Evolutionary conservation across 2,888 invertebrate genomes (phyloP), one percentile per base, ranked within the genome.

Genomic region (Pyrrhia umbra): DNA sequence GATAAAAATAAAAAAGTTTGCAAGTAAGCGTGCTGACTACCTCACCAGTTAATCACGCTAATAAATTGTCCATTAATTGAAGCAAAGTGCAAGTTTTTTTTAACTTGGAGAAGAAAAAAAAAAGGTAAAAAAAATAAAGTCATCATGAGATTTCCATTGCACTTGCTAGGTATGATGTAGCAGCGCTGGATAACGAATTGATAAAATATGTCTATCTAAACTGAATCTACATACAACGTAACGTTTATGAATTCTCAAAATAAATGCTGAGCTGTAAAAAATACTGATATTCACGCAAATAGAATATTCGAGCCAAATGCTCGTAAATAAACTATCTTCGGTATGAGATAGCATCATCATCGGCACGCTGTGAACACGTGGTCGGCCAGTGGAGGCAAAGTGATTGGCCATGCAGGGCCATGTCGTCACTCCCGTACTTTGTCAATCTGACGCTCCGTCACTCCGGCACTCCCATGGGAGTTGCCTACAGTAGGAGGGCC

Each of bases 391-490:
- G 64, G 27, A 37, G 27, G 51, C 23, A 60, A 58, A 60, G 62
- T 75, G 68, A 68, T 68, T 50, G 56, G 39, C 43, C 37, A 46
- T 42, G 37, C 42, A 39, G 34, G 16, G 40, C 25, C 65, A 39
- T 37, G 34, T 16, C 70, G 62, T 61, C 49, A 54, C 46, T 67
- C 27, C 42, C 43, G 21, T 52, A 69, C 56, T 75, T 20, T 23
- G 23, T 27, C 45, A 59, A 9, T 64, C 50, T 37, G 6, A 6
- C 21, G 6, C 13, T 34, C 34, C 49, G 66, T 63, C 63, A 70
- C 50, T 55, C 34, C 39, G 85, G 74, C 87, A 79, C 86, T 81
- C 85, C 85, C 71, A 71, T 75, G 65, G 79, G 79, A 78, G 80
- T 74, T 66, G 66, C 78, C 80, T 70, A 43, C 61, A 40, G 42